Percentiles rank a stretch among this genome's conserved stretches.
These are phyloP conservation scores for Mycetomoellerius zeteki DNA, from an alignment of 1,140 invertebrate genomes.

Conservation along the genomic window DNA sequence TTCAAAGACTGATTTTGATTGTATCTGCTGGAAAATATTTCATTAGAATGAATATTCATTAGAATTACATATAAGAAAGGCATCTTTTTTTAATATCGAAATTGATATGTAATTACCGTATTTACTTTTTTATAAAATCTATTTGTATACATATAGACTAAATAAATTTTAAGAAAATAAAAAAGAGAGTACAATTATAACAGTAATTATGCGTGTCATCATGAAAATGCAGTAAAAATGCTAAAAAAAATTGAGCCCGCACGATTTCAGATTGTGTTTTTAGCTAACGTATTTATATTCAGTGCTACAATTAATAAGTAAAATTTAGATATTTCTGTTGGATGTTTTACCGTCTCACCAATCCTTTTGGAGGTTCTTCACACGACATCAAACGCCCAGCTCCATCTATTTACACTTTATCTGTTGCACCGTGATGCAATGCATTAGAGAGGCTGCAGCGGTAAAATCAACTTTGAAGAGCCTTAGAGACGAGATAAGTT, in stretches of 20 bases:
- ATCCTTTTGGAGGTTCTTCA: conserved; percentile 25
- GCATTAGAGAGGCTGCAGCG: conserved; percentile 54
- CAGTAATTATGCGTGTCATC: background rate
- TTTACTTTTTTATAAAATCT: background rate
- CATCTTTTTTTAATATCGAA: background rate
- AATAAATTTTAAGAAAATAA: background rate
- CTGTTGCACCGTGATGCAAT: conserved; percentile 66
- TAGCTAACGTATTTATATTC: conserved; percentile 1
- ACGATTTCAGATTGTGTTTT: background rate
- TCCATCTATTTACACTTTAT: conserved; percentile 61
- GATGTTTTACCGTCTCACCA: background rate
- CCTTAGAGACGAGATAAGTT: conserved; percentile 66
- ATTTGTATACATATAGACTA: no score
- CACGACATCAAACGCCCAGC: conserved; percentile 23
- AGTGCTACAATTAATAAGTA: conserved; percentile 45
- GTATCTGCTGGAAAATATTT: conserved; percentile 33
- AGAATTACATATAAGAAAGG: background rate
- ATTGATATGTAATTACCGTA: background rate
- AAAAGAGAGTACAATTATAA: background rate
- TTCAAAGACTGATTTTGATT: background rate
- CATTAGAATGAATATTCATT: conserved; percentile 26
- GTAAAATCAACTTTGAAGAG: conserved; percentile 60
- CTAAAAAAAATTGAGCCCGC: background rate
- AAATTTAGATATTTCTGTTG: conserved; percentile 32
- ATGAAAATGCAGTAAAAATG: background rate